These are phyloP conservation scores for Rhadina sibilatrix DNA, from an alignment of 2,113 vertebrate genomes.

Conservation along the genomic window DNA sequence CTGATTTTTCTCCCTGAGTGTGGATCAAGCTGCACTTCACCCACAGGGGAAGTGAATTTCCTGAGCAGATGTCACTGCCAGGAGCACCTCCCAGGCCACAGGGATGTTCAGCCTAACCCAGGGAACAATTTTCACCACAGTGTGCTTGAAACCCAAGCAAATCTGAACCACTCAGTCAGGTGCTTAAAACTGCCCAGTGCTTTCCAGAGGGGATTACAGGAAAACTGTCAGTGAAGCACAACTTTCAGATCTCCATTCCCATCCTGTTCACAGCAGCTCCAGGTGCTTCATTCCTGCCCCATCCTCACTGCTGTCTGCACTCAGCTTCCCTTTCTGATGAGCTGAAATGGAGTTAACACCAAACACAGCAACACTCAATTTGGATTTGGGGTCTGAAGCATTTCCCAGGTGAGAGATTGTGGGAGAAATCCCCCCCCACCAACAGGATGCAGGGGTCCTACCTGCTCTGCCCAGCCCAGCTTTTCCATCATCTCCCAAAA, in stretches of 20 bases:
- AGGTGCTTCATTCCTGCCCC: not conserved
- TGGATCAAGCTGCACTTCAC: not conserved
- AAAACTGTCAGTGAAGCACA: not conserved
- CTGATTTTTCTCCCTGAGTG: not conserved
- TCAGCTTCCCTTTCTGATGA: not conserved
- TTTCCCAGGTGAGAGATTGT: not conserved
- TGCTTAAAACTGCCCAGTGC: not conserved
- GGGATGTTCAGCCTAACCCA: not conserved
- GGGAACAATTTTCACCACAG: accelerated
- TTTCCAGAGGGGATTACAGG: not conserved
- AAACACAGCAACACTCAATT: not conserved
- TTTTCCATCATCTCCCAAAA: not conserved
- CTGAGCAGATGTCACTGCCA: accelerated
- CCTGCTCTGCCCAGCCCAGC: not conserved
- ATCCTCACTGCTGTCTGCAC: not conserved
- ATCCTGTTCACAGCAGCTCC: not conserved
- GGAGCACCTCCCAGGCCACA: not conserved
- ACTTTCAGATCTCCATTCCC: not conserved
- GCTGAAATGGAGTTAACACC: not conserved
- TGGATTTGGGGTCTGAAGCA: not conserved
- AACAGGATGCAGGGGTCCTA: not conserved
- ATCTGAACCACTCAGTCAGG: not conserved
- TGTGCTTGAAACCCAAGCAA: not conserved
- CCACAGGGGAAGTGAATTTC: not conserved
- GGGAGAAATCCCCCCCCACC: not conserved